Conservation (phyloP, 1,140 invertebrate species). For the Rhynchophorus ferrugineus region DNA sequence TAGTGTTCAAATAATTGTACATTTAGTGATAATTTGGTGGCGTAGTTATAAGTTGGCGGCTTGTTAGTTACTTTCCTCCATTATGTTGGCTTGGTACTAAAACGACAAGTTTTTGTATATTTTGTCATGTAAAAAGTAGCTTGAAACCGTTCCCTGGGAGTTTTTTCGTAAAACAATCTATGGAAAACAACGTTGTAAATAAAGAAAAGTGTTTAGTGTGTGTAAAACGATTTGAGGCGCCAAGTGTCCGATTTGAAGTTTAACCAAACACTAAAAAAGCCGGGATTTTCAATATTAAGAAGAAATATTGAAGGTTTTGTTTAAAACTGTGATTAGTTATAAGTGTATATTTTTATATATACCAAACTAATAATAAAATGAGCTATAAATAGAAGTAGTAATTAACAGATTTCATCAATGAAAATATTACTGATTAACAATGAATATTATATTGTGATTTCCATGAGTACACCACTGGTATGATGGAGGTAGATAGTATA, state of each 20-base stretch:
- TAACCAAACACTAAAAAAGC: conserved; percentile 28
- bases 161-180: not conserved
- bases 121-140: conserved; percentile 14
- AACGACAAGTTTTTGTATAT: conserved; percentile 24
- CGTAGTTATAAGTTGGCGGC: conserved; percentile 15
- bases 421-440: not conserved
- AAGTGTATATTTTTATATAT: too few relatives aligned
- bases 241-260: conserved; percentile 15
- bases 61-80: conserved; percentile 22
- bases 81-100: conserved; percentile 30
- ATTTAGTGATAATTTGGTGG: conserved; percentile 6
- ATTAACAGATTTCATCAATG: conserved; percentile 2
- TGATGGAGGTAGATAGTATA: conserved; percentile 17
- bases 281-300: conserved; percentile 22
- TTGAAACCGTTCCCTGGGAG: conserved; percentile 4
- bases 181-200: not conserved
- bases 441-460: conserved; percentile 3
- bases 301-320: conserved; percentile 6
- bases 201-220: conserved; percentile 1
- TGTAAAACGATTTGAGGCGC: not conserved
- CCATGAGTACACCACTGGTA: conserved; percentile 18
- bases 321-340: not conserved
- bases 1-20: not conserved
- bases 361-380: too few relatives aligned
- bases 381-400: too few relatives aligned